These are phyloP conservation scores for Aurelia aurita DNA, from an alignment of 30 jellyfish, hydroid and myxozoan species.

Conservation along the genomic window DNA sequence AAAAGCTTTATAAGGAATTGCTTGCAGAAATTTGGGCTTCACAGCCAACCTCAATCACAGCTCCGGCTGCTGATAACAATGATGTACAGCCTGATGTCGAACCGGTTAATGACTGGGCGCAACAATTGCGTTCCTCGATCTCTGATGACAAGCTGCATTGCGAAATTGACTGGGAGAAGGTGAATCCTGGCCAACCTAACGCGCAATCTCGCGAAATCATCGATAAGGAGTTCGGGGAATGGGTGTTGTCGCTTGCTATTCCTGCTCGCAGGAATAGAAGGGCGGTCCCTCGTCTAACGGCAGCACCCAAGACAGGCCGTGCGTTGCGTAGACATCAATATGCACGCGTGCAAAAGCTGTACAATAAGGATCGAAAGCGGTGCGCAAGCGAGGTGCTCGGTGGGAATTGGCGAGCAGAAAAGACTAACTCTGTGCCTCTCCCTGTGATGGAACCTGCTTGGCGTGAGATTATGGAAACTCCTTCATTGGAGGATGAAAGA, in stretches of 20 bases:
- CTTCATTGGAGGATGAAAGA: constrained; percentile 8
- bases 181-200: constrained; percentile 2
- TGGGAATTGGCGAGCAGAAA: constrained; percentile 3
- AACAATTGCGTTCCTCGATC: too few species aligned
- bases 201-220: background rate
- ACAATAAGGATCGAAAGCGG: background rate
- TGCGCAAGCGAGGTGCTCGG: background rate
- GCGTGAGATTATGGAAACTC: constrained; percentile 13
- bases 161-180: background rate
- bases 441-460: background rate
- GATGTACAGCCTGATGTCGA: too few species aligned
- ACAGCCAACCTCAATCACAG: too few species aligned
- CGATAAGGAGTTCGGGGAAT: background rate
- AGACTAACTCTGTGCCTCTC: background rate
- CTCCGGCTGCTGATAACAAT: background rate
- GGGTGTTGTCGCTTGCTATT: background rate
- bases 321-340: background rate
- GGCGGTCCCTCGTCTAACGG: background rate
- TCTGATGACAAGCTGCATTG: too few species aligned
- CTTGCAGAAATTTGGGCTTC: too few species aligned
- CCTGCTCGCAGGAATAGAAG: background rate
- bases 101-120: too few species aligned
- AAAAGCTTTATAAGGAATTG: too few species aligned
- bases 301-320: background rate
- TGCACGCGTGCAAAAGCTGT: constrained; percentile 2